A percentile compares a stretch with the other conserved stretches of the same genome.
phyloP scores from a whole-genome alignment of 2,888 invertebrate genomes.

The Arge pagana region DNA sequence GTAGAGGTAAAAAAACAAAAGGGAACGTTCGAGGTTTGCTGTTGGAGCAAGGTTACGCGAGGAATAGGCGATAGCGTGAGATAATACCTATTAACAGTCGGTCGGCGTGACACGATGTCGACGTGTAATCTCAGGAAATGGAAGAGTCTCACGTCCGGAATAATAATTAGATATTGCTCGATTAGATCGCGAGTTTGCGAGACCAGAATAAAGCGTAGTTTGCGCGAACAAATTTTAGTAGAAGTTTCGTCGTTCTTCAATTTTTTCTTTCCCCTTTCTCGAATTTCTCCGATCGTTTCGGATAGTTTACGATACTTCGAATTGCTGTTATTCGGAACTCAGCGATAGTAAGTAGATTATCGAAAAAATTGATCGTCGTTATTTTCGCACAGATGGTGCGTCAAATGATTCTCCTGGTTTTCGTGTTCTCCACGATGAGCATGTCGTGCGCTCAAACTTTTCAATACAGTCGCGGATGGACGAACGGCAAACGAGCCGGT shows the following conservation, averaged over 20 bases:
- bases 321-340: not conserved
- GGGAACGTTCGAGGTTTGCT: not conserved
- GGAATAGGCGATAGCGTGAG: conserved; percentile 12
- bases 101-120: conserved; percentile 9
- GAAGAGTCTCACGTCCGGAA: conserved; percentile 11
- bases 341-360: not conserved
- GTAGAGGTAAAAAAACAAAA: not conserved
- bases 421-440: conserved; percentile 57
- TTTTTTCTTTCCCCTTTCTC: no score
- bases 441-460: conserved; percentile 70
- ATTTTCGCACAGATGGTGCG: conserved; percentile 8
- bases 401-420: conserved; percentile 40
- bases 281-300: no score
- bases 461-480: conserved; percentile 80
- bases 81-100: conserved; percentile 22
- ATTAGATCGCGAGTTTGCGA: no score
- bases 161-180: conserved; percentile 14
- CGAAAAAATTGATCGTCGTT: conserved; percentile 1
- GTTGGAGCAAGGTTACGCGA: not conserved
- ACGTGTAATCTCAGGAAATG: conserved; percentile 16
- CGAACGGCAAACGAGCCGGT: conserved; percentile 68
- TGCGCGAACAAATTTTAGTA: no score
- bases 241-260: no score
- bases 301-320: not conserved
- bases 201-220: no score